Evolutionary conservation across 2,888 invertebrate genomes (phyloP), one percentile per base, ranked within the genome.

Genomic region (Periphyllus acericola): DNA sequence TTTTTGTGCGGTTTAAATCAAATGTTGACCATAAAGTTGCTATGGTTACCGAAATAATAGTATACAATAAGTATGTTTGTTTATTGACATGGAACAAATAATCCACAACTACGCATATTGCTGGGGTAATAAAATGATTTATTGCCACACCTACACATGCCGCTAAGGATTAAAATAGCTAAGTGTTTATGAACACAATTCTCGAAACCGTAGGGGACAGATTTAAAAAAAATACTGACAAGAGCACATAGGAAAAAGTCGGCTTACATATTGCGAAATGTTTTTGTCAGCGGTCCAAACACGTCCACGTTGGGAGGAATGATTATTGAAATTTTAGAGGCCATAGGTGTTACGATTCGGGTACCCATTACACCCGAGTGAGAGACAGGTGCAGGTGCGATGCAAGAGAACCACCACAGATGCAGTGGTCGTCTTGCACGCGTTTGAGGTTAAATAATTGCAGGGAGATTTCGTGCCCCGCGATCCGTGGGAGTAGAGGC

Each of bases 11-110:
- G 29, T 75, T 32, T 32, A 76, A 66, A 55, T 71, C 29, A 80
- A 81, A 74, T 87, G 87, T 87, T 87, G 87, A 74, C 87, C 66
- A 66, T n/a, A 3, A 60, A 81, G 87, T 87, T 75, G 46, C 87
- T 81, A 87, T 87, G 87, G 87, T 80, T 81, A 87, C 87, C 1
- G 21, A 3, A 34, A 29, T 52, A 32, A 25, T 32, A 71, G 19
- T 34, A 71, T 55, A 29, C 36, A 21, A 74, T 29, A 71, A 34
- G 78, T 79, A 71, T 52, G 78, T 79, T 4, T 29, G 11, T 52
- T 46, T 68, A 85, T 52, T 52, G 78, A 68, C 34, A 78, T 5
- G 6, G n/a, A 85, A 66, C 40, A 46, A 34, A 14, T 29, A 34
- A 66, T 76, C 25, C 32, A 9, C n/a, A n/a, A 52, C 66, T 34